These are phyloP conservation scores for Onychomys leucogaster DNA, from an alignment of 2,797 vertebrate species.

Conservation along the genomic window DNA sequence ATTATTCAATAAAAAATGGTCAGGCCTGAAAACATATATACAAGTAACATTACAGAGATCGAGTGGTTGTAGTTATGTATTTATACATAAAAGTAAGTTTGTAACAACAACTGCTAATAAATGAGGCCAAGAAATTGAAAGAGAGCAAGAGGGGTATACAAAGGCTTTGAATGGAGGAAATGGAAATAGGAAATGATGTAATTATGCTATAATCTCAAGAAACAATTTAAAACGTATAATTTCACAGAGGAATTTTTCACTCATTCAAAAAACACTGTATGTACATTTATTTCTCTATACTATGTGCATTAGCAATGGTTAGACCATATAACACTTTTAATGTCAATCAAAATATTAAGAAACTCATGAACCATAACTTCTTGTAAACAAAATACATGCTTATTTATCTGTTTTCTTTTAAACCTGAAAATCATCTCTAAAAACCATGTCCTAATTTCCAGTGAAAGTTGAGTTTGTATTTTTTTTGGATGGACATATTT, in stretches of 20 bases:
- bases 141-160: no score
- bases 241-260: background rate
- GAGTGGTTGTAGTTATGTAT: background rate
- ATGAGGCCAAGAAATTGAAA: background rate
- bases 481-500: background rate
- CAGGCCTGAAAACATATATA: background rate
- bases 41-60: background rate
- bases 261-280: background rate
- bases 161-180: background rate
- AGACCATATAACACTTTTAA: background rate
- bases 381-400: slow-evolving; percentile 37
- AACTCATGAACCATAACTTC: slow-evolving; percentile 9
- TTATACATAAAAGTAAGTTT: no score
- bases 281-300: background rate
- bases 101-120: background rate
- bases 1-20: background rate
- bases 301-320: background rate
- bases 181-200: background rate
- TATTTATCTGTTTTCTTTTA: background rate
- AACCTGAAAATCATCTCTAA: background rate
- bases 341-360: background rate
- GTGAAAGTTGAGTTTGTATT: background rate
- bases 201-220: background rate
- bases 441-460: background rate
- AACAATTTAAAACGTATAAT: background rate